A percentile compares a stretch with the other conserved stretches of the same genome.
Evolutionary conservation across 2,797 vertebrate species (phyloP).

Genomic region (Halcyon smyrnensis): DNA sequence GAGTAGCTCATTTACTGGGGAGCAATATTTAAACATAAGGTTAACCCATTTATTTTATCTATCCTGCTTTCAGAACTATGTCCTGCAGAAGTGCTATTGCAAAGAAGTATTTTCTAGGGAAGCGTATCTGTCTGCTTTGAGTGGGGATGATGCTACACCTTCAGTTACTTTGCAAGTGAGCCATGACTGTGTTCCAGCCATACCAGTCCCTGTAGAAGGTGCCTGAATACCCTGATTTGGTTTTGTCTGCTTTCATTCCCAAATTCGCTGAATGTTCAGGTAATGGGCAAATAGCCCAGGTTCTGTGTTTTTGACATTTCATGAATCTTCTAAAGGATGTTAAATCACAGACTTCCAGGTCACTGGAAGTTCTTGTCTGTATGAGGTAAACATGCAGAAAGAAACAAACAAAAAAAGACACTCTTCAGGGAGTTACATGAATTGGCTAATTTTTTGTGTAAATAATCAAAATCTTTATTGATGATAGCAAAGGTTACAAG

Average conservation of each 20-base stretch:
- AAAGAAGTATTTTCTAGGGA: background rate
- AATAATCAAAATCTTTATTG: background rate
- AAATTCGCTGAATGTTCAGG: background rate
- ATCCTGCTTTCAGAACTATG: background rate
- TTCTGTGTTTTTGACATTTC: background rate
- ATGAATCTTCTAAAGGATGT: background rate
- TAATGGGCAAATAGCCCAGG: background rate
- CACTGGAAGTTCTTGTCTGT: background rate
- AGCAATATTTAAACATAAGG: background rate
- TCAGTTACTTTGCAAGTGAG: background rate
- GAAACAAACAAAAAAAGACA: fast-evolving
- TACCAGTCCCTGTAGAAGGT: background rate
- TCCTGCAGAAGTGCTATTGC: background rate
- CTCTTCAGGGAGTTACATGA: background rate
- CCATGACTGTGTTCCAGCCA: background rate
- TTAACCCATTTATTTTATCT: background rate
- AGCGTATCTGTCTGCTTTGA: background rate
- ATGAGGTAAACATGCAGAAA: background rate
- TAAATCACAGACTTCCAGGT: background rate
- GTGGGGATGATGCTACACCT: background rate
- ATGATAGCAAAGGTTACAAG: background rate
- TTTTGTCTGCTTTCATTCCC: background rate
- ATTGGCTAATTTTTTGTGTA: background rate
- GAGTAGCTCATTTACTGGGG: background rate
- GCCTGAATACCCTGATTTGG: background rate